Base-by-base conservation (phyloP, 2,888 invertebrate species). In the Idaea aversata region DNA sequence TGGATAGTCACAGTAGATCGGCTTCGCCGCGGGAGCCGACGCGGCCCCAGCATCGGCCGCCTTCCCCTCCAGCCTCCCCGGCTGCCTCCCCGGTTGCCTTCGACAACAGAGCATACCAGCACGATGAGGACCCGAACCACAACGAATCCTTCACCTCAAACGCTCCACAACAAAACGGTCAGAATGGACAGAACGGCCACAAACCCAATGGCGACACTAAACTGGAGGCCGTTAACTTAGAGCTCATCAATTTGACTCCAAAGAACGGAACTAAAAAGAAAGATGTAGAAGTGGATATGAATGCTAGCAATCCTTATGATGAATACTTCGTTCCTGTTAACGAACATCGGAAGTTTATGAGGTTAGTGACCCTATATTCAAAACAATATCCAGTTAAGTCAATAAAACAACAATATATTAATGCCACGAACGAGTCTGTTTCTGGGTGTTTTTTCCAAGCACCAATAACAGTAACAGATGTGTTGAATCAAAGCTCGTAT, bases 321-420 rank as follows among this genome's bases (percentile, higher is more conserved):
- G 97, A 97, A 79, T 97, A 97, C 87, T 97, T 97, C 85, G 96
- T 97, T 70, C 96, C 97, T 38, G 97, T 97, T 72, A 97, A 97
- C 83, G 96, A 97, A 82, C 97, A 97, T 86, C 95, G 95, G 83
- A 97, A 97, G 90, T 97, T 95, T 84, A 96, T 97, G 94, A 96
- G 97, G 97, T 97, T 84, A 88, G 91, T 82, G 58, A 5, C 64
- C 47, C 10, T 6, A 47, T 47, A 47, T 47, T 36, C 10, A 36
- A 36, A 7, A 36, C 47, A 47, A 47, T 13, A 13, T 47, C 47
- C 47, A 47, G 47, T 47, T 47, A 47, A 3, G 47, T 13, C 47
- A 47, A 47, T 47, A 47, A 47, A 47, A 47, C 13, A 13, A 47
- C 47, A 47, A 47, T 13, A 5, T 47, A 47, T 47, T 10, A 10